Evolutionary conservation across 1,140 invertebrate species (phyloP).

Genomic region (Drosophila tani): DNA sequence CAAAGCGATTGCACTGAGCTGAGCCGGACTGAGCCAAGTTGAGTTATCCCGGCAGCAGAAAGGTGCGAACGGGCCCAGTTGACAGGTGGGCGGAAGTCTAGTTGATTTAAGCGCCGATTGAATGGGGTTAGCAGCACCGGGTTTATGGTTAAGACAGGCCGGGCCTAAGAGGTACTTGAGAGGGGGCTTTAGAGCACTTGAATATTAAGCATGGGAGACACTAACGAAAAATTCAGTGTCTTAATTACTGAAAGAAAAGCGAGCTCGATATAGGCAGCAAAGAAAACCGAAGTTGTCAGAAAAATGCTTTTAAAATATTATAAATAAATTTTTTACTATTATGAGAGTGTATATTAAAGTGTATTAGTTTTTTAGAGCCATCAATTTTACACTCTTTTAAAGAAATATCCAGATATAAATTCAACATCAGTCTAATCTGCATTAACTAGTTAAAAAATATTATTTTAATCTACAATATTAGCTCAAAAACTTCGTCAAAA

Average conservation of each 20-base stretch:
- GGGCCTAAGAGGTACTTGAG: conserved; percentile 4
- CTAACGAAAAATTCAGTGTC: neutral
- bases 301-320: neutral
- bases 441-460: neutral
- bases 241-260: neutral
- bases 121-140: conserved; percentile 34
- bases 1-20: conserved; percentile 28
- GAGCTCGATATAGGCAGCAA: neutral
- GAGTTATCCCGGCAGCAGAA: conserved; percentile 31
- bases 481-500: neutral
- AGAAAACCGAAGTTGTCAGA: neutral
- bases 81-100: conserved; percentile 33
- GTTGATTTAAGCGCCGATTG: conserved; percentile 27
- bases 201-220: neutral
- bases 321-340: neutral
- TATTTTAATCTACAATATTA: neutral
- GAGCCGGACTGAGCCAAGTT: conserved; percentile 19
- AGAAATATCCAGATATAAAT: neutral
- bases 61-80: conserved; percentile 25
- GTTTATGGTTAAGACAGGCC: conserved; percentile 7
- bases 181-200: neutral
- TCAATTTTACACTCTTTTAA: too few relatives aligned
- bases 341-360: too few relatives aligned
- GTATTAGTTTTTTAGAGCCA: too few relatives aligned
- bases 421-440: neutral